Evolutionary conservation across 2,797 vertebrate species (phyloP).

Genomic region (Enteromius radiatus): DNA sequence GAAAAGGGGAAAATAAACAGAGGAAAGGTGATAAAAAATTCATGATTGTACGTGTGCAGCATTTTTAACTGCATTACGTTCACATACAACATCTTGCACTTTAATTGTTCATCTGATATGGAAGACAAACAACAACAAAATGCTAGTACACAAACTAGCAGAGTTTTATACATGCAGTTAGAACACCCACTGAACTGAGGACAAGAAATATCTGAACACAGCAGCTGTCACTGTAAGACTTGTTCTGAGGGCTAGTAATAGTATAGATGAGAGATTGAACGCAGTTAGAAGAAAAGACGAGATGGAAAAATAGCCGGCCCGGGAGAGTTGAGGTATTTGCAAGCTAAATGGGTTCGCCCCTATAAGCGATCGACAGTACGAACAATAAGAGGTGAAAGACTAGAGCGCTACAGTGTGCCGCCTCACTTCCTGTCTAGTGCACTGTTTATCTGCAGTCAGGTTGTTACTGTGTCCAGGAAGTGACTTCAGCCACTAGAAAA

Average conservation of each 20-base stretch:
- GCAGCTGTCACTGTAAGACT: slow-evolving; percentile 1
- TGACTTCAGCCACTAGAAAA: slow-evolving; percentile 71
- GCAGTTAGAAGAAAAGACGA: slow-evolving; percentile 35
- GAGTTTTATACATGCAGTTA: not conserved
- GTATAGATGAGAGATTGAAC: slow-evolving; percentile 53
- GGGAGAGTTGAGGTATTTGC: slow-evolving; percentile 56
- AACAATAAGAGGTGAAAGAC: slow-evolving; percentile 77
- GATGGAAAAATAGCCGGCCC: slow-evolving; percentile 40
- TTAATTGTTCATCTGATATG: not conserved
- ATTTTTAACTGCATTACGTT: slow-evolving; percentile 8
- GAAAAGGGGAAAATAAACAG: slow-evolving; percentile 66
- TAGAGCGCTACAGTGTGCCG: slow-evolving; percentile 55
- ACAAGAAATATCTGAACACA: slow-evolving; percentile 1
- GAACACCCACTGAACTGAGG: not conserved
- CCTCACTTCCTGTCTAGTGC: slow-evolving; percentile 69
- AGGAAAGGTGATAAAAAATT: slow-evolving; percentile 67
- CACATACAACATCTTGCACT: not conserved
- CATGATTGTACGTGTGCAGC: slow-evolving; percentile 40
- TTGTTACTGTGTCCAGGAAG: slow-evolving; percentile 80
- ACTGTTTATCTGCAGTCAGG: slow-evolving; percentile 72
- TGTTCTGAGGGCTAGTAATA: slow-evolving; percentile 37
- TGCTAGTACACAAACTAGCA: not conserved
- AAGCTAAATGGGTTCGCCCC: slow-evolving; percentile 63
- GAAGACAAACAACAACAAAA: not conserved
- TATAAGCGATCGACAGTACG: slow-evolving; percentile 63